Conservation (phyloP, 2,797 vertebrate species). For the Myotis myotis region DNA sequence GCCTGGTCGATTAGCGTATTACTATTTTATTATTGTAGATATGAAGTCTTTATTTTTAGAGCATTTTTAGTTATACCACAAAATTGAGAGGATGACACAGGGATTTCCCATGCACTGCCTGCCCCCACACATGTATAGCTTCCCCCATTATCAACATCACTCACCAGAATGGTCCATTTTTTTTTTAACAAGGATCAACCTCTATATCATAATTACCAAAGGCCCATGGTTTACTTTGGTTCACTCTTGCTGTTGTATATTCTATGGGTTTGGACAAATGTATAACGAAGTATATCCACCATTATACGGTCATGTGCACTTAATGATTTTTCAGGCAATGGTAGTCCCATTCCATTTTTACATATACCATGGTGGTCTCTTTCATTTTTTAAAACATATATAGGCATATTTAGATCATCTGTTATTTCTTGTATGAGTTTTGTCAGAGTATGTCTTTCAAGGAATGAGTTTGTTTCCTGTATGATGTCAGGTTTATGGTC, state of each 20-base stretch:
- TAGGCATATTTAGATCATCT: neutral
- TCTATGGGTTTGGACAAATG: neutral
- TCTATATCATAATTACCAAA: neutral
- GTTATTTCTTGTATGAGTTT: neutral
- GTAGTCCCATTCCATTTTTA: too few relatives aligned
- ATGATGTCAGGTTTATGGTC: neutral
- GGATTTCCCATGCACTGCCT: neutral
- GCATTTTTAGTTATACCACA: neutral
- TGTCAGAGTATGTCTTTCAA: neutral
- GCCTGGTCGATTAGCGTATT: too few relatives aligned
- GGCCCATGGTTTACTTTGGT: too few relatives aligned
- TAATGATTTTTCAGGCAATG: neutral
- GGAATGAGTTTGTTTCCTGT: neutral
- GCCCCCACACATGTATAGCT: rapidly evolving
- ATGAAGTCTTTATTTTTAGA: neutral
- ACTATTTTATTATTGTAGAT: too few relatives aligned
- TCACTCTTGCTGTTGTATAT: neutral
- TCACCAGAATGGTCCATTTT: neutral
- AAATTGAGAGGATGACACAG: neutral
- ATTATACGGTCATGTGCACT: neutral
- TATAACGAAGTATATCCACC: neutral
- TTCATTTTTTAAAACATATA: neutral
- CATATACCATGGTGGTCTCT: too few relatives aligned
- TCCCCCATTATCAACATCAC: neutral
- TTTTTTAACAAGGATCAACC: neutral